phyloP scores from a whole-genome alignment of 2,113 vertebrate genomes.

The Turdus rufiventris region DNA sequence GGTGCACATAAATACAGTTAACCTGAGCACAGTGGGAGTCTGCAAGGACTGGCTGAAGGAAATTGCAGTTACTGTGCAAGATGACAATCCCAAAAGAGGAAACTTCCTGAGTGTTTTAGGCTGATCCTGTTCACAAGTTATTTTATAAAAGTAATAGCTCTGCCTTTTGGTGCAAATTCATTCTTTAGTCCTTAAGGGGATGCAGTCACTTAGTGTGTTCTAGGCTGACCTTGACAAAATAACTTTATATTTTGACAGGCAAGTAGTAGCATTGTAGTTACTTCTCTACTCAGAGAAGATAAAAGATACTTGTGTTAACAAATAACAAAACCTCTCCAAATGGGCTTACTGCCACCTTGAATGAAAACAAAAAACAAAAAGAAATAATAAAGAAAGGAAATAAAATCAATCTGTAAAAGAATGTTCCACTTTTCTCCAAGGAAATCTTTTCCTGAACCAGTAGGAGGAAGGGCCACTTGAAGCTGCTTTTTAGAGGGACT shows the following conservation, averaged over 20 bases:
- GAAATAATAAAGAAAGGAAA: background rate
- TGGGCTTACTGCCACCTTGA: background rate
- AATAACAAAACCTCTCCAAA: background rate
- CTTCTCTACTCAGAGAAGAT: background rate
- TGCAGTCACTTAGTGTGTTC: background rate
- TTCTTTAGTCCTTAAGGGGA: background rate
- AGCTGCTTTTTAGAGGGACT: too few relatives aligned
- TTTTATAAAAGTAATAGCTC: background rate
- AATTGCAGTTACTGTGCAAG: background rate
- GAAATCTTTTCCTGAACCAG: too few relatives aligned
- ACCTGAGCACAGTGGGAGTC: rapidly evolving
- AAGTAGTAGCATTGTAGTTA: background rate
- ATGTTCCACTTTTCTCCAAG: too few relatives aligned
- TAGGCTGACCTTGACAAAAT: background rate
- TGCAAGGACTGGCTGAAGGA: background rate
- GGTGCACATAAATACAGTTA: rapidly evolving
- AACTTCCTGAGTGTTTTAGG: background rate
- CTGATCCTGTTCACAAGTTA: background rate
- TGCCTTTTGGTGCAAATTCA: background rate
- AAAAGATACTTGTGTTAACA: background rate
- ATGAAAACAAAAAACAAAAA: background rate
- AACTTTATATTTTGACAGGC: background rate
- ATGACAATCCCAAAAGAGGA: background rate
- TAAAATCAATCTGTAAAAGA: background rate
- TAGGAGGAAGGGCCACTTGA: too few relatives aligned